Evolutionary conservation across 53 echinoderm and acorn worm genomes (phyloP).

Genomic region (Holothuria leucospilota): DNA sequence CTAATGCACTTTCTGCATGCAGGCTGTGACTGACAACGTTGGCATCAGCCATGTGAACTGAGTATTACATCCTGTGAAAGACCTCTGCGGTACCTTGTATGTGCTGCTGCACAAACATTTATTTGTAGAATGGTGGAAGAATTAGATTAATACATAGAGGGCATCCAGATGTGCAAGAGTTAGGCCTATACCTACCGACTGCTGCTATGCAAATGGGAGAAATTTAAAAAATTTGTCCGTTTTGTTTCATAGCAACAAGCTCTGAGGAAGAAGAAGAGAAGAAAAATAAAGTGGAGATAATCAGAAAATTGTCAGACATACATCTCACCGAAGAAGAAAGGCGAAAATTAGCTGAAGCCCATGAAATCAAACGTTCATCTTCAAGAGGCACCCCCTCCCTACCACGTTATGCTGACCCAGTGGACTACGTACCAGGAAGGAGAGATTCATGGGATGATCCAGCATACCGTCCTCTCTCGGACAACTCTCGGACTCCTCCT

Average conservation of each 20-base stretch:
- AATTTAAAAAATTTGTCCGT: neutral
- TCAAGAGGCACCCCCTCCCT: constrained; percentile 62
- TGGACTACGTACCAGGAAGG: constrained; percentile 66
- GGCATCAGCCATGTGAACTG: too few relatives aligned
- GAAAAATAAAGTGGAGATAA: constrained; percentile 62
- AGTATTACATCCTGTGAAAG: too few relatives aligned
- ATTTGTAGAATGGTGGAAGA: too few relatives aligned
- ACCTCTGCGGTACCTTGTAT: too few relatives aligned
- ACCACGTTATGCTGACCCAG: constrained; percentile 86
- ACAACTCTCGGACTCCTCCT: constrained; percentile 33
- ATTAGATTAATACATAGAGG: too few relatives aligned
- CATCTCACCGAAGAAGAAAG: constrained; percentile 53
- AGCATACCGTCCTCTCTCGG: constrained; percentile 57
- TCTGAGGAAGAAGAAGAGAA: constrained; percentile 52
- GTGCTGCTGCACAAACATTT: too few relatives aligned
- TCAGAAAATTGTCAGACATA: constrained; percentile 54
- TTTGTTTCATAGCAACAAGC: constrained; percentile 40
- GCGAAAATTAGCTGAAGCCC: constrained; percentile 15
- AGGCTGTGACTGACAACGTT: too few relatives aligned
- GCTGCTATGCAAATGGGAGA: constrained; percentile 9
- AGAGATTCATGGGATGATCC: constrained; percentile 82
- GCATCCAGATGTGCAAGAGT: too few relatives aligned
- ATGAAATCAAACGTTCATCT: constrained; percentile 18
- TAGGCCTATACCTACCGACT: too few relatives aligned
- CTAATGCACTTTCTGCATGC: too few relatives aligned